Base-by-base conservation (phyloP, 2,888 invertebrate genomes). In the Scelioninae gen. 2 region DNA sequence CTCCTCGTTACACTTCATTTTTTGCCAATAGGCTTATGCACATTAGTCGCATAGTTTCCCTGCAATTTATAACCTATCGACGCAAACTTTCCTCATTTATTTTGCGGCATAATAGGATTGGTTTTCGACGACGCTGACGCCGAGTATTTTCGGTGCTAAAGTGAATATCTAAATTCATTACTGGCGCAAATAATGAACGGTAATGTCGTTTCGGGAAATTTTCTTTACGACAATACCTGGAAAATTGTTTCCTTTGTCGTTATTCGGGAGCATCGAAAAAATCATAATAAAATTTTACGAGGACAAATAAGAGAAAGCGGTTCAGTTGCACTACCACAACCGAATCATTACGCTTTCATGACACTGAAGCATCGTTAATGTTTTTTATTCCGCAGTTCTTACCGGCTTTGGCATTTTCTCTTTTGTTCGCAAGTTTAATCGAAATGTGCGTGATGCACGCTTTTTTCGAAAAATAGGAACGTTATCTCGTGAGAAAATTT, bases 41-140 rank as follows among this genome's bases (percentile, higher is more conserved):
- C 55, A 71, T 67, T 67, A 71, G 74, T 68, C 61, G 63, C 67
- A n/a, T 15, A 67, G 74, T 60, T 75, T 64, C 53, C 19, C 11
- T 28, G 50, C 7, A 72, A 75, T 75, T 71, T 72, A 75, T 60
- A 75, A 50, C 69, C 72, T 48, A 75, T 75, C 68, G 71, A 52
- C 45, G 58, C 19, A 48, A 75, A 72, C 75, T 75, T 75, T 65
- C 41, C 69, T 75, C 75, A 69, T 75, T 75, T 55, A 69, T 75
- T 75, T 57, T 45, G 41, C 35, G 43, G 22, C 35, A 69, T 72
- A 75, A 75, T 75, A 61, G 69, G 41, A 53, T 72, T 57, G 68
- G 43, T 72, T 72, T 65, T 69, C 68, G 65, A 53, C 16, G 46
- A 63, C 48, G 58, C 63, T 48, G 71, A 68, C 43, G 70, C 43